These are phyloP conservation scores for Grantiella picta DNA, from an alignment of 2,113 vertebrate species.

Conservation along the genomic window DNA sequence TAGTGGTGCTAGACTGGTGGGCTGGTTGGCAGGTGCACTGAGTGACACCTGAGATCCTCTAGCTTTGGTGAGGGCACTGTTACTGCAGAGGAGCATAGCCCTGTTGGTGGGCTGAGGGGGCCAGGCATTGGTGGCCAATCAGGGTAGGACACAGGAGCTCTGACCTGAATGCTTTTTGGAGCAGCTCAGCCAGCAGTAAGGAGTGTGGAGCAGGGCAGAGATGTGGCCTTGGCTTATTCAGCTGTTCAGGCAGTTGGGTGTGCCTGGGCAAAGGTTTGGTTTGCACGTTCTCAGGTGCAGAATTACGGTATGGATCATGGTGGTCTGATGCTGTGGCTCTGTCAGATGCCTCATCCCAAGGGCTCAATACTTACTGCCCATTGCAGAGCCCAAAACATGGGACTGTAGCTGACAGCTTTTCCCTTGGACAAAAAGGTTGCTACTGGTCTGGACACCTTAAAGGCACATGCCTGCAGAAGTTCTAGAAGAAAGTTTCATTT, in stretches of 20 bases:
- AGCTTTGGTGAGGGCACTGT: not conserved
- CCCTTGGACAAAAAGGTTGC: not conserved
- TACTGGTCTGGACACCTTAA: rapidly evolving
- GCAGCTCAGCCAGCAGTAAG: not conserved
- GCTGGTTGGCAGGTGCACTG: not conserved
- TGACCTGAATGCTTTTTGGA: not conserved
- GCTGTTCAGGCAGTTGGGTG: not conserved
- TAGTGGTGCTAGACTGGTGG: not conserved
- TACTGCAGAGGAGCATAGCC: not conserved
- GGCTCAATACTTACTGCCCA: rapidly evolving
- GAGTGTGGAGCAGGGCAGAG: not conserved
- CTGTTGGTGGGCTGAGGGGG: not conserved
- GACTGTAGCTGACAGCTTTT: not conserved
- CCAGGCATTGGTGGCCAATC: rapidly evolving
- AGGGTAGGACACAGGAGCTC: not conserved
- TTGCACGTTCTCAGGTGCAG: rapidly evolving
- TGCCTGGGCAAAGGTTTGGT: not conserved
- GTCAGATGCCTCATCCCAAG: not conserved
- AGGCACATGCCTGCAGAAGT: not conserved
- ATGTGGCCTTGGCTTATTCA: not conserved
- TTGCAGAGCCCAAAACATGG: not conserved
- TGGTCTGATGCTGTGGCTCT: not conserved
- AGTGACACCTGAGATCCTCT: not conserved
- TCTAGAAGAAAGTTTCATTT: not conserved
- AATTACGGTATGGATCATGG: rapidly evolving